Conservation (phyloP, 2,797 vertebrate genomes). For the Lophotriccus pileatus region DNA sequence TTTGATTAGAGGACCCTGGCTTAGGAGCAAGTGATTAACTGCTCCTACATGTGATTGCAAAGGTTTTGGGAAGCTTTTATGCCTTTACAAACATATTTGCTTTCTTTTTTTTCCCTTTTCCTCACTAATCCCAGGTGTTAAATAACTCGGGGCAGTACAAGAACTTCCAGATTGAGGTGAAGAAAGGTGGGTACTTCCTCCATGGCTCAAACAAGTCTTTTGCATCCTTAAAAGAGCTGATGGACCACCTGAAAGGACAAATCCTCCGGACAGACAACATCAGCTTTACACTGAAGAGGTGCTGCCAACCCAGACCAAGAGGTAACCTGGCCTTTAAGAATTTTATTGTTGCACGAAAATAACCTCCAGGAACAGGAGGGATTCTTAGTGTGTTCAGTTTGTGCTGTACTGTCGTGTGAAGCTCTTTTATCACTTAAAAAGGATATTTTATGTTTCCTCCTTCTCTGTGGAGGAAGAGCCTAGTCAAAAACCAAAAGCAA, state of each 20-base stretch:
- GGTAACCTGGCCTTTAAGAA: constrained; percentile 70
- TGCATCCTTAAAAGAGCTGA: constrained; percentile 82
- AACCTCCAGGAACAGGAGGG: background rate
- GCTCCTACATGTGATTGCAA: fast-evolving
- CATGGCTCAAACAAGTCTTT: constrained; percentile 84
- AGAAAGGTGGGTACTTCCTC: constrained; percentile 80
- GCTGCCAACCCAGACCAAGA: constrained; percentile 95
- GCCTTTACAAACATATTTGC: background rate
- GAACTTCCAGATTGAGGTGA: constrained; percentile 95
- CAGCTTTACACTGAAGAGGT: constrained; percentile 87
- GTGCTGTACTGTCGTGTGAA: background rate
- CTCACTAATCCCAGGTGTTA: background rate
- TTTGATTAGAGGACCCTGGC: background rate
- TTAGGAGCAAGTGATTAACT: background rate
- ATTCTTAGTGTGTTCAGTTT: background rate
- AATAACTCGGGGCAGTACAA: constrained; percentile 84
- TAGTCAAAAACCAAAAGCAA: background rate
- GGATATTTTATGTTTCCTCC: background rate
- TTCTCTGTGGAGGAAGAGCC: background rate
- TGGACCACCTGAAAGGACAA: constrained; percentile 91
- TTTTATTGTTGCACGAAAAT: background rate
- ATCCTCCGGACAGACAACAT: constrained; percentile 91
- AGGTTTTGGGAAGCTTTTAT: background rate
- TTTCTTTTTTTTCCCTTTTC: background rate
- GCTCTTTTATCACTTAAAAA: background rate